phyloP scores from a whole-genome alignment of 2,888 invertebrate genomes.

The Eristalinus aeneus region DNA sequence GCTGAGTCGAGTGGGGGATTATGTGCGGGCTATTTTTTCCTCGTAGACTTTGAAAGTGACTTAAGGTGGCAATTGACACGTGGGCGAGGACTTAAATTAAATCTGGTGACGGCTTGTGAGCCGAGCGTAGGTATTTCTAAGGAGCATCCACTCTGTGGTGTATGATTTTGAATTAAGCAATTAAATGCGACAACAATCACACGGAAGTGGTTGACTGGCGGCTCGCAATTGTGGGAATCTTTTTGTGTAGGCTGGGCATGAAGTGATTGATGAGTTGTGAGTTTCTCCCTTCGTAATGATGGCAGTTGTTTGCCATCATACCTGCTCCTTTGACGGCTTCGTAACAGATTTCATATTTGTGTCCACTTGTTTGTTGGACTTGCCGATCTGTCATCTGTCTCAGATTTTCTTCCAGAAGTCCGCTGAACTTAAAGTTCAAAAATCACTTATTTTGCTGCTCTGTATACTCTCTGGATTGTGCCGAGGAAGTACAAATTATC shows the following conservation, averaged over 20 bases:
- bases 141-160: conserved; percentile 1
- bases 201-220: neutral
- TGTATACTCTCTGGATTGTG: too few relatives aligned
- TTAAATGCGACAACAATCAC: conserved; percentile 22
- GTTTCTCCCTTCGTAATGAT: too few relatives aligned
- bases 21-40: neutral
- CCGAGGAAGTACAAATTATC: too few relatives aligned
- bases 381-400: too few relatives aligned
- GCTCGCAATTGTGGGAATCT: neutral
- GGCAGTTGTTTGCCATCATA: too few relatives aligned
- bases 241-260: neutral
- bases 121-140: neutral
- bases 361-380: too few relatives aligned
- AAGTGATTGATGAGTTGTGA: too few relatives aligned
- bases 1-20: neutral
- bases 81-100: conserved; percentile 41
- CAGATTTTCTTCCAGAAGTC: too few relatives aligned
- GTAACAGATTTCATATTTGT: too few relatives aligned
- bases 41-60: neutral
- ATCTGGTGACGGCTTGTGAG: neutral
- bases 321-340: too few relatives aligned
- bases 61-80: conserved; percentile 29
- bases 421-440: too few relatives aligned
- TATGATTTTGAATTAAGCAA: conserved; percentile 32
- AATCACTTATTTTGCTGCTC: too few relatives aligned